phyloP scores from a whole-genome alignment of 1,140 invertebrate genomes.

The Leptopilina clavipes region DNA sequence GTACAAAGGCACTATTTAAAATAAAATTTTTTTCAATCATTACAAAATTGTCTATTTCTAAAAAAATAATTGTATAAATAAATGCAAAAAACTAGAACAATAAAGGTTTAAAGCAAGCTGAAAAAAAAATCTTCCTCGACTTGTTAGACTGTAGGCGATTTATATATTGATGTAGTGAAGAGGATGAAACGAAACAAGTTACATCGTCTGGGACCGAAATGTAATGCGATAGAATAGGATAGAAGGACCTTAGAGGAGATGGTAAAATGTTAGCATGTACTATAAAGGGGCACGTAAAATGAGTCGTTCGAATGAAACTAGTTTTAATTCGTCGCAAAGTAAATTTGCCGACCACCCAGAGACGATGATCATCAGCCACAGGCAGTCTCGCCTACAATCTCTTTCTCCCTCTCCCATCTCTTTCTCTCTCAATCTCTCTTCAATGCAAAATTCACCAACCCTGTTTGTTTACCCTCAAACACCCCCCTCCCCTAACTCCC shows the following conservation, averaged over 20 bases:
- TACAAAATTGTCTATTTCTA: no score
- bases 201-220: constrained; percentile 4
- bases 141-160: constrained; percentile 17
- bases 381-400: constrained; percentile 29
- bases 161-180: not conserved
- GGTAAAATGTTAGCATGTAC: constrained; percentile 19
- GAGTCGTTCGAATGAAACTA: constrained; percentile 31
- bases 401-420: not conserved
- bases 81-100: not conserved
- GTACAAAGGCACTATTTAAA: no score
- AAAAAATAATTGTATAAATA: no score
- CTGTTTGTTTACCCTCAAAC: not conserved
- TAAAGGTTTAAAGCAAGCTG: not conserved
- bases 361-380: constrained; percentile 21
- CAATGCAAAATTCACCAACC: not conserved
- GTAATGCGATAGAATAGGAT: constrained; percentile 31
- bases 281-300: constrained; percentile 26
- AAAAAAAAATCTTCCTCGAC: not conserved
- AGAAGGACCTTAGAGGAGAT: constrained; percentile 7
- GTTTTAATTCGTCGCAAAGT: constrained; percentile 28
- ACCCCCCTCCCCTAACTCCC: not conserved
- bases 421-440: not conserved
- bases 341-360: constrained; percentile 33
- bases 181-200: constrained; percentile 26
- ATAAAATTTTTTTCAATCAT: no score